Base-by-base conservation (phyloP, 2,113 vertebrate species). In the Cnemophilus loriae region DNA sequence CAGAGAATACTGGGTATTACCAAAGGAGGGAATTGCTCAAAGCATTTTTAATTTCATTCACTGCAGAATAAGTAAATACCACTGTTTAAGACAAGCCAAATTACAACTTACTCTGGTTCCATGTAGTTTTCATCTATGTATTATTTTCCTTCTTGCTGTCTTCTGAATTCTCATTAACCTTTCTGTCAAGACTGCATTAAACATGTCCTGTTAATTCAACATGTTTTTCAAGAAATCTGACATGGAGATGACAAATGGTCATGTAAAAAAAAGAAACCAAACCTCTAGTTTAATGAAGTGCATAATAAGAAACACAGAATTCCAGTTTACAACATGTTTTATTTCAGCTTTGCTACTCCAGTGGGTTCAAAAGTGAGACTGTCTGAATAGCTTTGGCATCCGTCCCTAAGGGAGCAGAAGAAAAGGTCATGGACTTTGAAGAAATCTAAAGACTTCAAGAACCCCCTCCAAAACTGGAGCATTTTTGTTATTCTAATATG, bases 141-240 rank as follows among this genome's bases (percentile, higher is more conserved):
- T 59, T 79, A 88, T 92, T 95, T 87, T 70, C 78, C 65, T 80
- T 89, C 80, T 68, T 93, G 41, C 32, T 23, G 50, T 67, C 35
- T 90, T 82, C 85, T 73, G 73, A 95, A 94, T 96, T 95, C 76
- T 96, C 92, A 96, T 97, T 97, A 97, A 97, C 96, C 87, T 96
- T 94, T 95, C 69, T 90, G 91, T 91, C 95, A 96, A 60, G 76
- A 90, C 17, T 93, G 73, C 61, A 73, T 79, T 92, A 94, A 92
- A 94, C 59, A 44, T 17, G 44, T 89, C 88, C 91, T 93, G 93
- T 90, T 96, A 95, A 90, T 96, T 95, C 70, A 94, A 71, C 59
- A 16, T 30, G 33, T 95, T 95, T 81, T 90, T 95, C 73, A 44
- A 93, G 73, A 93, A 96, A 83, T 64, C 32, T 97, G 92, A 96